Evolutionary conservation across 2,888 invertebrate genomes (phyloP).

Genomic region (Drosophila rubida): DNA sequence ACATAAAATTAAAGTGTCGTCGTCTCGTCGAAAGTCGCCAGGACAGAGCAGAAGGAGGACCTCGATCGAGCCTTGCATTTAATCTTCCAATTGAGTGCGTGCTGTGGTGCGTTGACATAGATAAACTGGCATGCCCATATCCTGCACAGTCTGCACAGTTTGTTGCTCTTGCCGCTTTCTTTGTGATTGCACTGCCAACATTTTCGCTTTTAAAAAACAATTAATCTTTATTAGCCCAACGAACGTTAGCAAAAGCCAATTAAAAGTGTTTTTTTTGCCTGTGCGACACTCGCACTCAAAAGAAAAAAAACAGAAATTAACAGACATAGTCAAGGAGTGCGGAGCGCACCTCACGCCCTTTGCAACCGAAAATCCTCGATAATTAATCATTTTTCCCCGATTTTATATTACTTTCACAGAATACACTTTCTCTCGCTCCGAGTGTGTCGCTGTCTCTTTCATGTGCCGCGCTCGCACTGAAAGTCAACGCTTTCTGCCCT

Average conservation of each 20-base stretch:
- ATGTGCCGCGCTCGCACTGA: conserved; percentile 36
- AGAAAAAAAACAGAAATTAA: neutral
- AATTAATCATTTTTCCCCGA: conserved; percentile 75
- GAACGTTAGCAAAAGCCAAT: conserved; percentile 68
- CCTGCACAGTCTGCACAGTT: conserved; percentile 49
- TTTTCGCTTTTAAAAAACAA: conserved; percentile 78
- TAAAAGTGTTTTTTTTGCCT: conserved; percentile 74
- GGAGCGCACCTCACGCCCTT: conserved; percentile 12
- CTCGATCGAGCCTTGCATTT: conserved; percentile 59
- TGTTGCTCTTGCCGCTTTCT: conserved; percentile 4
- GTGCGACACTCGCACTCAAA: conserved; percentile 51
- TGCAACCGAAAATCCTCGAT: conserved; percentile 27
- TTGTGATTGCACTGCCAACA: conserved; percentile 53
- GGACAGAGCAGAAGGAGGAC: neutral
- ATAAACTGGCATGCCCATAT: conserved; percentile 65
- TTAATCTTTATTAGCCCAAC: conserved; percentile 73
- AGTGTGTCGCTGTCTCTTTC: conserved; percentile 3
- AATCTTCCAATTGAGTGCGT: conserved; percentile 80
- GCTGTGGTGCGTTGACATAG: conserved; percentile 69
- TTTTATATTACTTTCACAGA: conserved; percentile 47
- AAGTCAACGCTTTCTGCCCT: conserved; percentile 51
- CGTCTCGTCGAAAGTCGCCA: conserved; percentile 44
- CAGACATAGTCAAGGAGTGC: neutral
- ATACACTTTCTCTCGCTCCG: neutral
- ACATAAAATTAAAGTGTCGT: conserved; percentile 68